These are phyloP conservation scores for Drosophila navojoa DNA, from an alignment of 1,140 invertebrate species.

Conservation along the genomic window DNA sequence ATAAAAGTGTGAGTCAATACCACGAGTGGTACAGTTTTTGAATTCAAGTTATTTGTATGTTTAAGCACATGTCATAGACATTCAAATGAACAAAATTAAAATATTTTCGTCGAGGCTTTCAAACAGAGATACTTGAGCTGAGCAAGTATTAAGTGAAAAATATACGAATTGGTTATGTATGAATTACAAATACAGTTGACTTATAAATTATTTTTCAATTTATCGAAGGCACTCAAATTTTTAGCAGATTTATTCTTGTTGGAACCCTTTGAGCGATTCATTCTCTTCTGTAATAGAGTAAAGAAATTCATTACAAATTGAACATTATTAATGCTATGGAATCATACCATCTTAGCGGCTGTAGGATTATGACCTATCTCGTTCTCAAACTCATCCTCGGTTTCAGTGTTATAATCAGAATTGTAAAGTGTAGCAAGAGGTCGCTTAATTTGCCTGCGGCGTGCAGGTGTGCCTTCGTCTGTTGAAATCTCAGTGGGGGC, in stretches of 20 bases:
- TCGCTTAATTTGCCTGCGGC: not conserved
- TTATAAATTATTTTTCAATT: not conserved
- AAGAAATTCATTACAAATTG: not conserved
- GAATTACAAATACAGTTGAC: not conserved
- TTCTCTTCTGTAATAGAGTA: not conserved
- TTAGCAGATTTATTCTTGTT: not conserved
- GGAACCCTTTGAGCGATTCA: not conserved
- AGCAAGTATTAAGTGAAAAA: not conserved
- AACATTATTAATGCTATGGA: not conserved
- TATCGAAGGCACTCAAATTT: not conserved
- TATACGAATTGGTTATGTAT: not conserved
- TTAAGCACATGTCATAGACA: slow-evolving; percentile 2
- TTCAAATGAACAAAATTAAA: not conserved
- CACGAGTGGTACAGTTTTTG: not conserved
- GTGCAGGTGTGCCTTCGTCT: not conserved
- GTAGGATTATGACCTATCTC: not conserved
- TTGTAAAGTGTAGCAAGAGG: not conserved
- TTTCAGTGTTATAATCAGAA: slow-evolving; percentile 5
- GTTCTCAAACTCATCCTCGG: not conserved
- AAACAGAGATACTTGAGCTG: not conserved
- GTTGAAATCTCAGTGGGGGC: not conserved
- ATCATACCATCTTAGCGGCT: not conserved
- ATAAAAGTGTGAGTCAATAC: no score
- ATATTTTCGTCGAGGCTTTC: not conserved
- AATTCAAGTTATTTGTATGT: not conserved